Base-by-base conservation (phyloP, 2,888 invertebrate genomes). In the Rhamnusium bicolor region DNA sequence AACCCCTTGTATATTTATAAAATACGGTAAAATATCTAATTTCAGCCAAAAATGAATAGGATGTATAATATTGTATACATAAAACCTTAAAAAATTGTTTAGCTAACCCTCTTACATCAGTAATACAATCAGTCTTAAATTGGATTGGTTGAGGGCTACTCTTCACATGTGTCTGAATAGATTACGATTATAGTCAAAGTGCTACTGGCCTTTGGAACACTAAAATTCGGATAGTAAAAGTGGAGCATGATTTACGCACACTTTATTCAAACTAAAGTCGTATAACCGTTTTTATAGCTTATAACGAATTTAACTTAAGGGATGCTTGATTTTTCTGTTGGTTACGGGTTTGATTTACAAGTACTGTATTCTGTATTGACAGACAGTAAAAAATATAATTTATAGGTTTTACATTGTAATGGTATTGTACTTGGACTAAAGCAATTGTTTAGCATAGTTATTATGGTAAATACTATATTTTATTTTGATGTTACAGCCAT, bases 231-330 rank as follows among this genome's bases (percentile, higher is more conserved):
- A 81, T 82, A 81, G 79, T 84, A 84, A 84, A 84, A 84, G 68
- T 58, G 47, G 56, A 58, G 62, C 68, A 67, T 74, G 68, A 74
- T 74, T 74, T 74, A 74, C 70, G 74, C 71, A 67, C 53, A 63
- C 71, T 82, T 83, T 82, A 84, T 84, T 83, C 84, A 84, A 84
- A 84, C 79, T 78, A 71, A 79, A 76, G 77, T 82, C 84, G 82
- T 83, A 84, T 83, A 80, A 79, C 77, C 75, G 72, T 60, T 82
- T 85, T 85, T 85, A 85, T 84, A 77, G 84, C 84, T 81, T 85
- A 85, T 85, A 85, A 85, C 84, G 85, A 83, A 85, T 85, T 82
- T 84, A 77, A 80, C 80, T 82, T 78, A 79, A 83, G 82, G 84
- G 84, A 82, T 82, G 80, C 74, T 79, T 74, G 79, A 80, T 80